Evolutionary conservation across 1,140 invertebrate species (phyloP), one percentile per base, ranked within the genome.

Genomic region (Panulirus ornatus): DNA sequence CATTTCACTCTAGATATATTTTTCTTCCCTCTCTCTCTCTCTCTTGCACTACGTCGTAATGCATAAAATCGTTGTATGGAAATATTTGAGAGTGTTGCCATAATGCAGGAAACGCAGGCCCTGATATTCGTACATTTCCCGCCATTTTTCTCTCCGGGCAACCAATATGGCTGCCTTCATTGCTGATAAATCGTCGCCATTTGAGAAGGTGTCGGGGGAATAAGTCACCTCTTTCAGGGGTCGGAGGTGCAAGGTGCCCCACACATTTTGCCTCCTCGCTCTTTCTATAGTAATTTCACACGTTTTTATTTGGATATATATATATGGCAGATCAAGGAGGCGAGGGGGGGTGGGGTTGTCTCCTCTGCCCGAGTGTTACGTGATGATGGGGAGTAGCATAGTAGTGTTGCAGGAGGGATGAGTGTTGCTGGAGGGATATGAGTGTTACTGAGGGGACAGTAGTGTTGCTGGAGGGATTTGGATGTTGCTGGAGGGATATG

Each of bases 91-190:
- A 58, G 81, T 38, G 51, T 83, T 63, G 42, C 58, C 88, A 84
- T 82, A 91, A 76, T 70, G 66, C 73, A 79, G 84, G 76, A 82
- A 79, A 90, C 73, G 84, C 82, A 87, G 84, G 54, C 78, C 75
- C 79, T 91, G 90, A 86, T 91, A 91, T 91, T 91, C 90, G 75
- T 86, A 91, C 84, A 85, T 91, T 91, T 91, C 84, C 84, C 63
- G 81, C 54, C 73, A 91, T 91, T 91, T 91, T 91, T 91, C 90
- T 91, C 82, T 84, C 84, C 38, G 27, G 54, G 42, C 71, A 86
- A 86, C 90, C 90, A 91, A 91, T 91, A 91, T 91, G 90, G 90
- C 75, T 75, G 90, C 84, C 84, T 91, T 91, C 90, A 91, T 91
- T 86, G 90, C 90, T 91, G 90, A 91, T 91, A 91, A 91, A 91